phyloP scores from a whole-genome alignment of 64 coral and sea anemone species.

The Porites lutea region DNA sequence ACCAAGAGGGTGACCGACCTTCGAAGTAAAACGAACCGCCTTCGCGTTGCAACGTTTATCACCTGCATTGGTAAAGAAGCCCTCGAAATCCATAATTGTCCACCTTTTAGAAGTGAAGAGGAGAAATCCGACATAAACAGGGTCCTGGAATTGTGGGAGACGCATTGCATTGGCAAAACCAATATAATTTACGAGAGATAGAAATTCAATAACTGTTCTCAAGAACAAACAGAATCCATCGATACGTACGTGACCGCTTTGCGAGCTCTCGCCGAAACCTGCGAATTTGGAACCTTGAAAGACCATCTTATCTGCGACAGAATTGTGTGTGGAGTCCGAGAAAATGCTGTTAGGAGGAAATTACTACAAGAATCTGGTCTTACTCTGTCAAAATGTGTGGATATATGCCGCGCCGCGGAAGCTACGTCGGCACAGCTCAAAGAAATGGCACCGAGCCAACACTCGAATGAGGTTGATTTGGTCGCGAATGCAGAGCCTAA shows the following conservation, averaged over 20 bases:
- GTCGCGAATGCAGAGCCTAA: neutral
- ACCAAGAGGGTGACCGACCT: neutral
- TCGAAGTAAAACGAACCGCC: neutral
- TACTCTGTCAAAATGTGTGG: conserved; percentile 42
- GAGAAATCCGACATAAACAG: neutral
- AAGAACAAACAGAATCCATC: conserved; percentile 40
- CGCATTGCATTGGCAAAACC: too few relatives aligned
- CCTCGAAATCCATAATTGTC: neutral
- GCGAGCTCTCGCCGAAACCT: conserved; percentile 26
- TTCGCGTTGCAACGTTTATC: neutral
- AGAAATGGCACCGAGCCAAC: neutral
- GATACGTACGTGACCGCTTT: conserved; percentile 45
- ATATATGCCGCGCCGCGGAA: conserved; percentile 44
- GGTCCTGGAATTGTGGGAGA: neutral
- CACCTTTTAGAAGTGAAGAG: neutral
- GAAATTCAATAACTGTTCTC: neutral
- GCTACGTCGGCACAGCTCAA: neutral
- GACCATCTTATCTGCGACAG: too few relatives aligned
- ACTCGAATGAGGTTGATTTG: neutral
- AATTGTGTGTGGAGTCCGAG: too few relatives aligned
- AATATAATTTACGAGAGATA: neutral
- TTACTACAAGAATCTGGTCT: conserved; percentile 46
- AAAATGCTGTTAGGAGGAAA: conserved; percentile 7
- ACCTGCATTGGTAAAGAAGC: neutral
- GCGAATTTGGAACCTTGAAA: neutral